phyloP scores from a whole-genome alignment of 2,888 invertebrate genomes.

The Campaea margaritaria region DNA sequence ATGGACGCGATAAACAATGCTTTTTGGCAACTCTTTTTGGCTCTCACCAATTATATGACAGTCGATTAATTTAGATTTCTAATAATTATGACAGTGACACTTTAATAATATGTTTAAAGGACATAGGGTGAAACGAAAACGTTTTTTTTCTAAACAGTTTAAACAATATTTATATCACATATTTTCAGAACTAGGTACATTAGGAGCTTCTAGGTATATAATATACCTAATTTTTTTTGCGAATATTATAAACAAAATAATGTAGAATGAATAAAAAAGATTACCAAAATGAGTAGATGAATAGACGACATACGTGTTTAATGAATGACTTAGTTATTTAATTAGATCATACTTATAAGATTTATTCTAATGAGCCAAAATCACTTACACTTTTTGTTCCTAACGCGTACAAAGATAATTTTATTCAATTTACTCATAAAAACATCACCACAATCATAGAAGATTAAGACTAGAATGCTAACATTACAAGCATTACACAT shows the following conservation, averaged over 20 bases:
- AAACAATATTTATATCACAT: slow-evolving; percentile 71
- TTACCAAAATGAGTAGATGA: background rate
- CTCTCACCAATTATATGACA: slow-evolving; percentile 67
- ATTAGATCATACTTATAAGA: background rate
- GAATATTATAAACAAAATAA: background rate
- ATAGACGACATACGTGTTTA: background rate
- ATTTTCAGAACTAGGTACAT: too few species aligned
- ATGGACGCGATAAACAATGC: slow-evolving; percentile 68
- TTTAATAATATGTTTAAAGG: too few species aligned
- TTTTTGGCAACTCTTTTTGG: slow-evolving; percentile 81
- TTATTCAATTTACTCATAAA: slow-evolving; percentile 14
- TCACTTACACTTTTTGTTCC: slow-evolving; percentile 25
- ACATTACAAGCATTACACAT: slow-evolving; percentile 36
- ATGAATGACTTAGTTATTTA: background rate
- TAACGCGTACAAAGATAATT: slow-evolving; percentile 18
- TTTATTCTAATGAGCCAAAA: slow-evolving; percentile 66
- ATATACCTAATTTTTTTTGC: too few species aligned
- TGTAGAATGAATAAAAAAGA: background rate
- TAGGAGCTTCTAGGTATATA: too few species aligned
- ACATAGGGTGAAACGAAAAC: background rate
- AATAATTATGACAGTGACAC: background rate
- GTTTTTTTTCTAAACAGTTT: background rate
- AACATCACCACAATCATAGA: slow-evolving; percentile 46
- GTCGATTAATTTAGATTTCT: background rate
- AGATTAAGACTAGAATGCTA: slow-evolving; percentile 67